Evolutionary conservation across 2,113 vertebrate species (phyloP).

Genomic region (Morone chrysops): DNA sequence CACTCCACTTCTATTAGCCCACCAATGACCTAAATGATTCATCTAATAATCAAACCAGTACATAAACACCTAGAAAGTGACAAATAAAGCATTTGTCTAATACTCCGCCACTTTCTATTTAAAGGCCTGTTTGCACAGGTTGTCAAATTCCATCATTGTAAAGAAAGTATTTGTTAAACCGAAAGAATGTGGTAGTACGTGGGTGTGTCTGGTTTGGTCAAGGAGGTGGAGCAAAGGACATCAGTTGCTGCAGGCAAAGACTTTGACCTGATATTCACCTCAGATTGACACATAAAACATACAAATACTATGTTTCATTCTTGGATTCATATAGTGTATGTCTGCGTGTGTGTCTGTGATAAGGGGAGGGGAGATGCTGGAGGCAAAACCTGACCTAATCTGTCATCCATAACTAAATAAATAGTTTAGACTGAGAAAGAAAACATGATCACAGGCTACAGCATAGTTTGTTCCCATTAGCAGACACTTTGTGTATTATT

Average conservation of each 20-base stretch:
- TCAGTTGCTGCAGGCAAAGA: slow-evolving; percentile 6
- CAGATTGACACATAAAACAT: slow-evolving; percentile 11
- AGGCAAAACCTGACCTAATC: slow-evolving; percentile 26
- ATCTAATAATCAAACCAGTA: neutral
- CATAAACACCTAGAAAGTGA: neutral
- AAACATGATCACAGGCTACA: neutral
- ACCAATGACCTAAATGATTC: too few relatives aligned
- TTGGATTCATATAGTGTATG: neutral
- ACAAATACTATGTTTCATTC: neutral
- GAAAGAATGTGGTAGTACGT: neutral
- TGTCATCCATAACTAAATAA: slow-evolving; percentile 31
- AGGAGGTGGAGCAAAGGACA: neutral
- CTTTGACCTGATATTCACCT: slow-evolving; percentile 31
- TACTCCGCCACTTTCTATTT: neutral
- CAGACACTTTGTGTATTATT: slow-evolving; percentile 31
- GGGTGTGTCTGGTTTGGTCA: neutral
- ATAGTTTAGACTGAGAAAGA: slow-evolving; percentile 8
- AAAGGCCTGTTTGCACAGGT: slow-evolving; percentile 3
- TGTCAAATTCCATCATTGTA: slow-evolving; percentile 8
- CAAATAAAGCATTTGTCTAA: neutral
- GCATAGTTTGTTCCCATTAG: slow-evolving; percentile 3
- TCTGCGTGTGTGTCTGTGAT: neutral
- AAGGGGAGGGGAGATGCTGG: neutral
- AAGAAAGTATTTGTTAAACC: neutral
- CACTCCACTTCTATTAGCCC: neutral